Evolutionary conservation across 2,113 vertebrate genomes (phyloP), one percentile per base, ranked within the genome.

Genomic region (Pseudois nayaur): DNA sequence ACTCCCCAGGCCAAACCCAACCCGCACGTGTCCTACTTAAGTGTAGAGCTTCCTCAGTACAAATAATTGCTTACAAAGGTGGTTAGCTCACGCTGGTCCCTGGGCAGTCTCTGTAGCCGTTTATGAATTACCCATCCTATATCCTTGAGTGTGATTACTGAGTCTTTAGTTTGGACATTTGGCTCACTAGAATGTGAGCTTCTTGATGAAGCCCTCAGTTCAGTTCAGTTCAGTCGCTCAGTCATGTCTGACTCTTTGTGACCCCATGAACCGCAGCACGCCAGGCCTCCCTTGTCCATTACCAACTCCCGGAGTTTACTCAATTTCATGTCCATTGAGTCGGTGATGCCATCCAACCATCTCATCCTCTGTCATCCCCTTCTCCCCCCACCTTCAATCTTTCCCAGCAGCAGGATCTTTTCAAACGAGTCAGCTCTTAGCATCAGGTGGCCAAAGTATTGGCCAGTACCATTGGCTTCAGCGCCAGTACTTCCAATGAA

Each of bases 181-280:
- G 3, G 17, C 48, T 76, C 15, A 2, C 29, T 17, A 23, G 71
- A 64, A 54, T 59, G 25, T 25, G 4, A 29, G 36, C 59, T n/a
- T 71, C 85, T 43, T 48, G 79, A 79, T 33, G 15, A 54, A 91
- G 14, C 1, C 43, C 59, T 57, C 14, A 1, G 8, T 64, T 64
- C 62, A 48, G 45, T 48, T 62, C 59, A 62, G 31, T n/a, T n/a
- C 62, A 67, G n/a, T 23, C 0, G 0, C n/a, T 71, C 67, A 40
- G 19, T 71, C 10, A 0, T 40, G n/a, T 23, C n/a, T 5, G 9
- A 40, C 19, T 71, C 67, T 71, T 23, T 12, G 19, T 0, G 0
- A 71, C 67, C 10, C n/a, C n/a, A 40, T 40, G n/a, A 1, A 71
- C 10, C 0, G 2, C 33, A 21, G 17, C n/a, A 23, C 5, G 0